Percentiles rank a stretch among this genome's conserved stretches.
These are phyloP conservation scores for Beris chalybata DNA, from an alignment of 2,888 invertebrate genomes.

Conservation along the genomic window DNA sequence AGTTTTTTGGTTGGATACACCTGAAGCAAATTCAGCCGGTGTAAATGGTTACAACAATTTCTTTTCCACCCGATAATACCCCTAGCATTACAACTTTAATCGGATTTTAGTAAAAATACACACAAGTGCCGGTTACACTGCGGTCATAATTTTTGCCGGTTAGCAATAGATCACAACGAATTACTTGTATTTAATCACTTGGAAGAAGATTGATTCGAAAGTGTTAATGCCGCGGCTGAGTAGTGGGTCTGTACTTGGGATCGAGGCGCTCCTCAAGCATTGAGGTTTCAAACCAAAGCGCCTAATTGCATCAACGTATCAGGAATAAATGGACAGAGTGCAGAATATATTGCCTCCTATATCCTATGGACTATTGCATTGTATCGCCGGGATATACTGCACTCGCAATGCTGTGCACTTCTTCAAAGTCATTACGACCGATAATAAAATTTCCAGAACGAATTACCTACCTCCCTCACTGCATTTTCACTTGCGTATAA, in stretches of 20 bases:
- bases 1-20: too few relatives aligned
- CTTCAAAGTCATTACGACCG: constrained; percentile 31
- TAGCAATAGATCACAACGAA: constrained; percentile 37
- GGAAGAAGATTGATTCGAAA: constrained; percentile 37
- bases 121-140: constrained; percentile 1
- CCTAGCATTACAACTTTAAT: constrained; percentile 22
- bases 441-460: constrained; percentile 31
- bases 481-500: constrained; percentile 1
- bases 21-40: too few relatives aligned
- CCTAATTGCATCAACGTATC: constrained; percentile 29
- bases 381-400: background rate
- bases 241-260: constrained; percentile 1
- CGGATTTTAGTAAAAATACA: constrained; percentile 24
- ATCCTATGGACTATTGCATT: too few relatives aligned
- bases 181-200: constrained; percentile 36
- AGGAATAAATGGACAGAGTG: constrained; percentile 12
- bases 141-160: constrained; percentile 9
- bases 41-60: too few relatives aligned
- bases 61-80: constrained; percentile 12
- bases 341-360: too few relatives aligned
- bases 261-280: constrained; percentile 2
- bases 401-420: constrained; percentile 22
- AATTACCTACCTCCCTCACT: constrained; percentile 31
- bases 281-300: constrained; percentile 11
- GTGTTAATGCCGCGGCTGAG: constrained; percentile 28